Evolutionary conservation across 2,888 invertebrate species (phyloP).

Genomic region (Cylindroiulus punctatus): DNA sequence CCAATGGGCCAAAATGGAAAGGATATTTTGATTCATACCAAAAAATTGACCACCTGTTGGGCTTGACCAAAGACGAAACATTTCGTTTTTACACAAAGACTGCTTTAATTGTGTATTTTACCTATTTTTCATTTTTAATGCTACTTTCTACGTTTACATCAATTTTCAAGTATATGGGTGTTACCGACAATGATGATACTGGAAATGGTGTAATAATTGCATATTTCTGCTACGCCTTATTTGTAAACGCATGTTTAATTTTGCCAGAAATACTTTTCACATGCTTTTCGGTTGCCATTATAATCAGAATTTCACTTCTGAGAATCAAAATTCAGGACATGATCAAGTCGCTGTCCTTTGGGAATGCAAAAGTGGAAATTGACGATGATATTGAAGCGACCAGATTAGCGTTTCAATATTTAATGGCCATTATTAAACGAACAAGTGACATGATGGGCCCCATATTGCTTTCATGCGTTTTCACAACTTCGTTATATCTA

Average conservation of each 20-base stretch:
- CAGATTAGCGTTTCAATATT: no score
- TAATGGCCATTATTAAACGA: no score
- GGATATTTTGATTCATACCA: not conserved
- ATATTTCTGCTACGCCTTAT: not conserved
- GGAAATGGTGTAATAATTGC: not conserved
- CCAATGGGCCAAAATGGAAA: not conserved
- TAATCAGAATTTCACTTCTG: not conserved
- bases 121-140: not conserved
- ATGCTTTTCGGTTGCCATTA: not conserved
- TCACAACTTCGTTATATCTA: no score
- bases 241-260: not conserved
- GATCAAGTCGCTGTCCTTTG: no score
- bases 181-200: not conserved
- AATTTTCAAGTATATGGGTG: not conserved
- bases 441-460: no score
- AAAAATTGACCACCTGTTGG: not conserved
- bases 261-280: not conserved
- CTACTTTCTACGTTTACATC: not conserved
- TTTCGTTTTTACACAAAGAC: not conserved
- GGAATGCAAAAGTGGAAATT: no score
- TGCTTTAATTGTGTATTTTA: not conserved
- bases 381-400: no score
- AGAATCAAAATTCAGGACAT: not conserved
- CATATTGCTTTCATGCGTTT: no score
- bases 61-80: not conserved